Conservation (phyloP, 2,113 vertebrate genomes). For the Hippocampus zosterae region DNA sequence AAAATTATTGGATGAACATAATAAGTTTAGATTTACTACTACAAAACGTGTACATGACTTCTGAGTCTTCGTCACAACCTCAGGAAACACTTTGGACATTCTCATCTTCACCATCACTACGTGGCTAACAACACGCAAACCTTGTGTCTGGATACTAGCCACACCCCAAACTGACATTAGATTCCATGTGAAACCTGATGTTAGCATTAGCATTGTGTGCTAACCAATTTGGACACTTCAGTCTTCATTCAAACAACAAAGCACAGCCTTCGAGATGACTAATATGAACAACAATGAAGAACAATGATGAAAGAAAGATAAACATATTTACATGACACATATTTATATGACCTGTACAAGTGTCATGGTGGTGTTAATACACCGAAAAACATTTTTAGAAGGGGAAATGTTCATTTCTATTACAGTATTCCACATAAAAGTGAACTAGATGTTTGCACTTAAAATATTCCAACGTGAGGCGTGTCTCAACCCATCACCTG, state of each 20-base stretch:
- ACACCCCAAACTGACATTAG: background rate
- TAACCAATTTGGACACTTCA: background rate
- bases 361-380: background rate
- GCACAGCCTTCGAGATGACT: background rate
- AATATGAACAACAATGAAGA: background rate
- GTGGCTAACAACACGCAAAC: background rate
- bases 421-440: background rate
- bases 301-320: background rate
- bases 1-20: too few species aligned
- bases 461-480: background rate
- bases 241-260: background rate
- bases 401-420: background rate
- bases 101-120: background rate
- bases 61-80: background rate
- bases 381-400: background rate
- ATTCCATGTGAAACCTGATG: background rate
- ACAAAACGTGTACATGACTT: too few species aligned
- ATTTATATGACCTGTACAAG: background rate
- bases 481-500: background rate
- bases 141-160: background rate
- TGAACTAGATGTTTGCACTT: background rate
- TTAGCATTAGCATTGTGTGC: background rate
- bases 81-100: background rate
- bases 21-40: too few species aligned
- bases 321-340: background rate